Evolutionary conservation across 2,113 vertebrate species (phyloP), one percentile per base, ranked within the genome.

Genomic region (Trogon surrucura): DNA sequence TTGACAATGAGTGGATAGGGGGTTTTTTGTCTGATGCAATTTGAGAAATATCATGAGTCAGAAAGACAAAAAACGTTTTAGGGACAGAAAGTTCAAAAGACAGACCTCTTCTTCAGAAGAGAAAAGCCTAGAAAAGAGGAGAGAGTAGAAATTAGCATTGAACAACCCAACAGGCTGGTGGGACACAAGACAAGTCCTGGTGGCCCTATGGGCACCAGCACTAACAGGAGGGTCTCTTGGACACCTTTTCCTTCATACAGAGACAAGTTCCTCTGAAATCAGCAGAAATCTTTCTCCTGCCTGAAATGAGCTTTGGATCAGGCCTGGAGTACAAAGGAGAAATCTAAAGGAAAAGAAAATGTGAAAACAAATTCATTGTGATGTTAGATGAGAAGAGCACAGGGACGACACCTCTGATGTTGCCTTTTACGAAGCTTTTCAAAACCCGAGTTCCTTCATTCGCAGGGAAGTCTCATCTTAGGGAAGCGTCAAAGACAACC

Each of bases 321-420:
- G 48, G 9, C 44, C 38, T 26, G 41, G 53, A 29, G 32, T 38
- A 36, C 22, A 77, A 88, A 66, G 50, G 13, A 93, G 51, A 44
- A 77, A 85, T 51, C 79, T 85, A 44, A 77, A 85, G 45, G 56
- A 78, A 93, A 92, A 74, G 50, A 62, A 66, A 2, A 27, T 11
- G 53, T 61, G 80, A 88, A 92, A 94, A 96, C 27, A 88, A 80
- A 77, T 21, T 30, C 7, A 7, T 64, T 50, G 78, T 58, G 85
- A 95, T 7, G 0, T 56, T 22, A 38, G 54, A 73, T 51, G 64
- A 93, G 89, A 93, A 32, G 74, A 41, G 70, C 16, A 44, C 25
- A 16, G 85, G 82, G 74, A 85, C 0, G 1, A 32, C 82, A 83
- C 21, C 82, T 96, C 89, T 93, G 88, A 94, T 96, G 93, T 95